Evolutionary conservation across 2,797 vertebrate genomes (phyloP), one percentile per base, ranked within the genome.

Genomic region (Paguma larvata): DNA sequence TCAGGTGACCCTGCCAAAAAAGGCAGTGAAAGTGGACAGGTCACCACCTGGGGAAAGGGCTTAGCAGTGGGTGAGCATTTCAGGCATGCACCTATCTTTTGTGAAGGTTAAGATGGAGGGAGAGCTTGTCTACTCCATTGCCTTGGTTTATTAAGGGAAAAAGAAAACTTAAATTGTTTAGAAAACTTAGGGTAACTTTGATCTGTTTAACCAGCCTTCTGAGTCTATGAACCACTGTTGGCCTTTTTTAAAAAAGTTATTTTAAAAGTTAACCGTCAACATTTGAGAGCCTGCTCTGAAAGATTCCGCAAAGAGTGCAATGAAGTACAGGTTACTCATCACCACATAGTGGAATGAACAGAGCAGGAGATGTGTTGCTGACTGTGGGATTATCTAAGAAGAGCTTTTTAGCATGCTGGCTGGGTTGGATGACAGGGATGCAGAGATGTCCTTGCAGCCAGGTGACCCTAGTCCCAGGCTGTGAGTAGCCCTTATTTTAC

Each of bases 111-210:
- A 79, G 70, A 21, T 84, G 53, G 27, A 18, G 14, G 86, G 82
- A 78, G 56, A 78, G 46, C 44, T 62, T 34, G 16, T 80, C 6
- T 3, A 46, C 34, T 63, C 41, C 23, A 3, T 72, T 51, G 19
- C 83, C 59, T 65, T 89, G 67, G 48, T 89, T 89, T 91, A 32
- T 41, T 27, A 90, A 90, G 14, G 19, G 65, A 51, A 82, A 82
- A 95, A 85, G 84, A 44, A 80, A 44, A 75, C 19, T 79, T 77
- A 85, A 73, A 62, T 75, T 89, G 44, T 62, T 77, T 89, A 44
- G 53, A 84, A 91, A 93, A 88, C 18, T 46, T 18, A 67, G 34
- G 32, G 56, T 79, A 27, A 68, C 56, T 84, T 72, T 30, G 32
- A 44, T 73, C 72, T 65, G 46, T 79, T 84, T 25, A 73, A 23